These are phyloP conservation scores for Boleophthalmus pectinirostris DNA, from an alignment of 2,113 vertebrate species.

Conservation along the genomic window DNA sequence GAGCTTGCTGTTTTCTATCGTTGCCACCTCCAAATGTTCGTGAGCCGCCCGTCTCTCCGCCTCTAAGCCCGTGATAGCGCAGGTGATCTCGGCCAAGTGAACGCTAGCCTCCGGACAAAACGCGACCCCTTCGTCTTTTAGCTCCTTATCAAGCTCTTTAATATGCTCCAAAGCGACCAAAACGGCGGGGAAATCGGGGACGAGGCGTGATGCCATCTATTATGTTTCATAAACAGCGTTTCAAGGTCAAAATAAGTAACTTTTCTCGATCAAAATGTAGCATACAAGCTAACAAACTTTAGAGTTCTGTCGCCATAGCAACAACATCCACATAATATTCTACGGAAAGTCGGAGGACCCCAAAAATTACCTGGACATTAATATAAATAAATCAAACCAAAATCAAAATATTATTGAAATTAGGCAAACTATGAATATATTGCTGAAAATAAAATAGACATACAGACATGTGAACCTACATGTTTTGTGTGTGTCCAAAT, in stretches of 20 bases:
- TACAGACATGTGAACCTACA: not conserved
- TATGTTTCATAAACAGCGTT: no score
- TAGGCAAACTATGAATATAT: not conserved
- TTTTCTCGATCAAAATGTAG: not conserved
- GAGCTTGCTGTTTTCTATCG: slow-evolving; percentile 82
- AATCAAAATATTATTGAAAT: not conserved
- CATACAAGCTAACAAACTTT: not conserved
- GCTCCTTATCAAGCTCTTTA: slow-evolving; percentile 73
- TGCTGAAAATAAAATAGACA: not conserved
- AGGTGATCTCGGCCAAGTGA: slow-evolving; percentile 69
- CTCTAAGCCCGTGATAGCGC: slow-evolving; percentile 79
- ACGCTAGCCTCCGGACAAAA: slow-evolving; percentile 75
- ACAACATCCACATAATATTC: slow-evolving; percentile 19
- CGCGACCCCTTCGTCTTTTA: slow-evolving; percentile 66
- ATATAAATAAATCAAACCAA: not conserved
- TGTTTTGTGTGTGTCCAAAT: not conserved
- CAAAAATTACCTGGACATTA: not conserved
- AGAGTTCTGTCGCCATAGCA: slow-evolving; percentile 26
- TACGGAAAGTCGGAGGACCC: slow-evolving; percentile 41
- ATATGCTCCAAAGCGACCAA: slow-evolving; percentile 65
- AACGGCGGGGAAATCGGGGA: slow-evolving; percentile 68
- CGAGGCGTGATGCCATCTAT: slow-evolving; percentile 61
- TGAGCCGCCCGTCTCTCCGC: slow-evolving; percentile 65
- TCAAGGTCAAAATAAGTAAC: no score
- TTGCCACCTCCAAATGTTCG: slow-evolving; percentile 82